Base-by-base conservation (phyloP, 1,140 invertebrate genomes). In the Pseudomyrmex concolor region DNA sequence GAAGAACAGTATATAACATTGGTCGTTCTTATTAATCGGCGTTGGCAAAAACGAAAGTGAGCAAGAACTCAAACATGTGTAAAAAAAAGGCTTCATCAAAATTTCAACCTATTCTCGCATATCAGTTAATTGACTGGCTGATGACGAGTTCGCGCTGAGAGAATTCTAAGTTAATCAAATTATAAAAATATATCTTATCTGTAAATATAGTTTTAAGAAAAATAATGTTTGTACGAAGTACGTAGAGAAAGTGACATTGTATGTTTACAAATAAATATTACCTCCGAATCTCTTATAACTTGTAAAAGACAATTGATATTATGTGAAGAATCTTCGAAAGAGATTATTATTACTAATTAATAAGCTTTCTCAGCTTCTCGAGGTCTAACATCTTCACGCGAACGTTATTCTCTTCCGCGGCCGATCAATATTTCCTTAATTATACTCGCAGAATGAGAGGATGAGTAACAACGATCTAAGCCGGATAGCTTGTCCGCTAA, bases 401-500 rank as follows among this genome's bases (percentile, higher is more conserved):
- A 80, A 71, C 66, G 59, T 60, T 19, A 50, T 34, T 48, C 64
- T 62, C 68, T 74, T 25, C 48, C 25, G 13, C 17, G 8, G 12
- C n/a, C 78, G 70, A 82, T 82, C 78, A 48, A 83, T 83, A 83
- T 57, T 76, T 22, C 81, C 71, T 76, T 83, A 76, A 83, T 83
- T 83, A 83, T 78, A 77, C 22, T 15, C 34, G 19, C 70, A 64
- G 64, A 71, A 57, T 45, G 77, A 86, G 77, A 84, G 77, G 84
- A 86, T 85, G 85, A 86, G 85, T 87, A 76, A 83, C 84, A 86
- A 25, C 67, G 82, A 87, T 86, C 86, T 78, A 76, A 87, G 51
- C 57, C 19, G 74, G 80, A 84, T 78, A 85, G 48, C 51, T 73
- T 70, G 74, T 84, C 85, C 60, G 74, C 62, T 85, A 90, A 90